Evolutionary conservation across 2,113 vertebrate species (phyloP).

Genomic region (Axis porcinus): DNA sequence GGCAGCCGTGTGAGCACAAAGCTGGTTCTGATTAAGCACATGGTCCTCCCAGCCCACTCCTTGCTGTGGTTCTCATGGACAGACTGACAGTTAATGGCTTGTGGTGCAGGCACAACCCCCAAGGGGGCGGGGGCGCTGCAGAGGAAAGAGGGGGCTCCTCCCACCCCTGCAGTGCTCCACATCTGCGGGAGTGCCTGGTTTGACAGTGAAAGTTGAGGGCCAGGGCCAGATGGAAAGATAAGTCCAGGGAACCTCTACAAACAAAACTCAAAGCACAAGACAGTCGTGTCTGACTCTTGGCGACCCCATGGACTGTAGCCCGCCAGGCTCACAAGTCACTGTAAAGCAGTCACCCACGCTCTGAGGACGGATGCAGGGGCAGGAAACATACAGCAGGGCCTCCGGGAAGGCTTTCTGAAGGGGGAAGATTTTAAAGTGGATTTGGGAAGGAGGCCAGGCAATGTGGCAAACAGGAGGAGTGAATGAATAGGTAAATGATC

Average conservation of each 20-base stretch:
- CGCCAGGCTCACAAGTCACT: background rate
- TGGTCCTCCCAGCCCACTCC: constrained; percentile 7
- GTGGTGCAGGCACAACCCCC: background rate
- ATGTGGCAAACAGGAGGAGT: background rate
- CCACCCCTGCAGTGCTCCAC: background rate
- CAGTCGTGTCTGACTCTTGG: background rate
- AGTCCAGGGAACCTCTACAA: background rate
- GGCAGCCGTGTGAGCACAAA: constrained; percentile 38
- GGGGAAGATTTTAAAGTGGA: background rate
- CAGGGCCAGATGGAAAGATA: background rate
- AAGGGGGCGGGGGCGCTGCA: fast-evolving
- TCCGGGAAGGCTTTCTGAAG: background rate
- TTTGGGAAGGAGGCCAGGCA: background rate
- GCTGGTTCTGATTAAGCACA: constrained; percentile 67
- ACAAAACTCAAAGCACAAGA: background rate
- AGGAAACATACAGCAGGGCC: background rate
- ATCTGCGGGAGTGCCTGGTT: background rate
- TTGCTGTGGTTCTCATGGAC: constrained; percentile 35
- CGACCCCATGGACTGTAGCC: background rate
- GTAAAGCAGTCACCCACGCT: background rate
- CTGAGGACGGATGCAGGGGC: background rate
- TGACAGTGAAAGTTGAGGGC: constrained; percentile 17
- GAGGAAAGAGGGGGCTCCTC: background rate
- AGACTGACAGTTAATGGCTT: background rate
- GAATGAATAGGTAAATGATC: background rate